Percentiles rank a stretch among this genome's conserved stretches.
Conservation (phyloP, 2,888 invertebrate species). For the Siphonodentalium dalli region DNA sequence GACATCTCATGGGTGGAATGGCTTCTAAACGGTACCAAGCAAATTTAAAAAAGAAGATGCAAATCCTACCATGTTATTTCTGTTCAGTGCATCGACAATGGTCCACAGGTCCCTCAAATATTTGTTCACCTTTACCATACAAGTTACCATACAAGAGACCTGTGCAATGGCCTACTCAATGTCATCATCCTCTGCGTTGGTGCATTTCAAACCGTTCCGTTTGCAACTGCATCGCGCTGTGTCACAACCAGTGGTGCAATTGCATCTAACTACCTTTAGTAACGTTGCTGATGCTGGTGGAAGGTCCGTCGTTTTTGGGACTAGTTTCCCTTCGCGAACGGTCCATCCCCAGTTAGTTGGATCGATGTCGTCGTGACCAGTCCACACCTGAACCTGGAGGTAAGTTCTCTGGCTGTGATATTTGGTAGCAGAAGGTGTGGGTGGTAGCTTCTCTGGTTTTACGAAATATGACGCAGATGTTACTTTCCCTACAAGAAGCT, state of each 20-base stretch:
- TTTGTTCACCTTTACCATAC: too few relatives aligned
- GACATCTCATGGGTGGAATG: too few relatives aligned
- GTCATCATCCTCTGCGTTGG: too few relatives aligned
- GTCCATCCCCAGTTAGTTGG: constrained; percentile 33
- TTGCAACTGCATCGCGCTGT: constrained; percentile 27
- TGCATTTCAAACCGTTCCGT: constrained; percentile 31
- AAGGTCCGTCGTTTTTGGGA: constrained; percentile 23
- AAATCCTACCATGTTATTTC: too few relatives aligned
- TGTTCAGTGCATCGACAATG: too few relatives aligned
- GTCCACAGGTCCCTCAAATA: too few relatives aligned
- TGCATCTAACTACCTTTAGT: constrained; percentile 26
- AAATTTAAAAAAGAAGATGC: too few relatives aligned
- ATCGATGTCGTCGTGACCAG: constrained; percentile 4
- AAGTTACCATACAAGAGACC: too few relatives aligned
- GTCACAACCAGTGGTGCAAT: constrained; percentile 29
- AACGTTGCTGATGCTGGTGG: constrained; percentile 26
- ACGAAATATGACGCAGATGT: constrained; percentile 18
- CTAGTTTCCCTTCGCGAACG: background rate
- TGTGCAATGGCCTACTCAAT: too few relatives aligned
- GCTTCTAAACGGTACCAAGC: too few relatives aligned
- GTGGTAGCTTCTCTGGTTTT: constrained; percentile 31
- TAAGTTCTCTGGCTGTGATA: constrained; percentile 31
- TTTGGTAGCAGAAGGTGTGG: constrained; percentile 32
- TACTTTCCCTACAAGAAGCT: constrained; percentile 27
- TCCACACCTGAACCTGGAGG: constrained; percentile 34